A percentile compares a stretch with the other conserved stretches of the same genome.
phyloP scores from a whole-genome alignment of 1,140 invertebrate species.

The Homalodisca vitripennis region DNA sequence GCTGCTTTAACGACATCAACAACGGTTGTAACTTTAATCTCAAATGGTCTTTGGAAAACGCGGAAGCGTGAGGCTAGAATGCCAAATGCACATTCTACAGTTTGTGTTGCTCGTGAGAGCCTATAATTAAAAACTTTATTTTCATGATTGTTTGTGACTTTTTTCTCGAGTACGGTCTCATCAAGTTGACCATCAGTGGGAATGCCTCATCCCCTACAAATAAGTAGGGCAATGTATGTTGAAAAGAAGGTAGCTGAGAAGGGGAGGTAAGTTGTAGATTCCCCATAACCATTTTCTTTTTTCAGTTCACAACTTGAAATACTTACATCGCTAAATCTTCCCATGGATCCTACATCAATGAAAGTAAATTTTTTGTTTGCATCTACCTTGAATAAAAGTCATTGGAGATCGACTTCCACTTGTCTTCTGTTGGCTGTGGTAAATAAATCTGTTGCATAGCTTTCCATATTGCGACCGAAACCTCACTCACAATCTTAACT shows the following conservation, averaged over 20 bases:
- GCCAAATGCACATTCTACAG: constrained; percentile 50
- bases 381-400: constrained; percentile 45
- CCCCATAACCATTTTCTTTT: constrained; percentile 23
- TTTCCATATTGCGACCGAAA: constrained; percentile 37
- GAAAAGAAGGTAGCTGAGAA: constrained; percentile 31
- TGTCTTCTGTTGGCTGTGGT: constrained; percentile 38
- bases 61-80: constrained; percentile 41
- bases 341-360: constrained; percentile 46
- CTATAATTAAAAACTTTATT: constrained; percentile 49
- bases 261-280: constrained; percentile 11
- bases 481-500: constrained; percentile 38
- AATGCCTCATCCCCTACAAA: constrained; percentile 50
- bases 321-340: constrained; percentile 45
- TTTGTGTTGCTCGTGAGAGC: constrained; percentile 45
- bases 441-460: constrained; percentile 34
- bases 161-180: constrained; percentile 47
- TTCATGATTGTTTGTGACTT: constrained; percentile 34
- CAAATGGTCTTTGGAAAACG: constrained; percentile 45
- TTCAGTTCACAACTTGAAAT: constrained; percentile 41
- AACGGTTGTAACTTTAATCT: constrained; percentile 45
- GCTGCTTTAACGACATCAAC: constrained; percentile 42
- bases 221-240: constrained; percentile 40
- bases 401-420: constrained; percentile 42
- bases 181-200: constrained; percentile 44
- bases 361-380: constrained; percentile 44